These are phyloP conservation scores for Orbicella faveolata DNA, from an alignment of 64 coral and sea anemone species.

Conservation along the genomic window DNA sequence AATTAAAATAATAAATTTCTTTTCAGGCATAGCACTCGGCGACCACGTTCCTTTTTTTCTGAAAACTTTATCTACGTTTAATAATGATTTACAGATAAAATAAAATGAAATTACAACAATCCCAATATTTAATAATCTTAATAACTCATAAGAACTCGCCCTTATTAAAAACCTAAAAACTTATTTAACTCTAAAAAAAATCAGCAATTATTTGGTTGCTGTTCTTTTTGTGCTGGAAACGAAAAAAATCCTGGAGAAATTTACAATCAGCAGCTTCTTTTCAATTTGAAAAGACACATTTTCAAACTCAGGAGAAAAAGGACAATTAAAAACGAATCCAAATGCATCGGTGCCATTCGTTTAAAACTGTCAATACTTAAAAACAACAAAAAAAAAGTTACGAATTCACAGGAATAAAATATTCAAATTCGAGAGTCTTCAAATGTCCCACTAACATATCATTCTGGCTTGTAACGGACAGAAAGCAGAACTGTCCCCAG, in stretches of 20 bases:
- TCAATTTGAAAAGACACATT: neutral
- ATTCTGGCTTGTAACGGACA: neutral
- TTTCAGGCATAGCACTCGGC: neutral
- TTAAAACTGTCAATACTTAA: neutral
- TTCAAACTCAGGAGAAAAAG: neutral
- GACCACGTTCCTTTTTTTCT: neutral
- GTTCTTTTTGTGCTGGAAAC: neutral
- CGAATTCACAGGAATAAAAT: neutral
- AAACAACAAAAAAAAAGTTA: neutral
- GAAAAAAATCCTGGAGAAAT: neutral
- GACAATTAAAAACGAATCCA: slow-evolving; percentile 14
- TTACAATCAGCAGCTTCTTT: slow-evolving; percentile 19
- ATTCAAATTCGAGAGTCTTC: neutral
- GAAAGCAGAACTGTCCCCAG: neutral
- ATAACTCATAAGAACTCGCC: neutral
- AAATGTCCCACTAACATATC: neutral
- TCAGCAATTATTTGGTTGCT: neutral
- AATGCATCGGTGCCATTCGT: neutral
- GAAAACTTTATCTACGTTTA: slow-evolving; percentile 1
- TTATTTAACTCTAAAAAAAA: neutral
- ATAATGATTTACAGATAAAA: slow-evolving; percentile 6
- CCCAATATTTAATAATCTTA: neutral
- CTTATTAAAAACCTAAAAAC: neutral
- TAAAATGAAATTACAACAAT: slow-evolving; percentile 2
- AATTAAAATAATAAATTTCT: slow-evolving; percentile 6